Evolutionary conservation across 2,797 vertebrate species (phyloP).

Genomic region (Tangara arthus): DNA sequence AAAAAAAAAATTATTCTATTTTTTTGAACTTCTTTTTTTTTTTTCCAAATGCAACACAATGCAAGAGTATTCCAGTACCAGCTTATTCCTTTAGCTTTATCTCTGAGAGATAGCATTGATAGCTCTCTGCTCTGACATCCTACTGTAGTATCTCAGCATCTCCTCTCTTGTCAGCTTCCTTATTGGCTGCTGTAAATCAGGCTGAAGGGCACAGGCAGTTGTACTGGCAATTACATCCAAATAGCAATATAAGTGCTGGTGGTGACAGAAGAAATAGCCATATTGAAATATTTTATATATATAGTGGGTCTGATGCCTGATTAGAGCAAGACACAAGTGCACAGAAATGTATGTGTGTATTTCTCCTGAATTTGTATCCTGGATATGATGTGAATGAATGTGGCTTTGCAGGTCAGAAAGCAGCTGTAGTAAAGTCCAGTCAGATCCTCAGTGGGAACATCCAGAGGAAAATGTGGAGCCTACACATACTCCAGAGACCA

Average conservation of each 20-base stretch:
- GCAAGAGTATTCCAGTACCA: neutral
- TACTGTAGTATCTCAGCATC: neutral
- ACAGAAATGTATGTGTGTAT: neutral
- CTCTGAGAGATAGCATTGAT: neutral
- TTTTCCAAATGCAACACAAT: neutral
- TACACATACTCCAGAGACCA: neutral
- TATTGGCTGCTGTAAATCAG: neutral
- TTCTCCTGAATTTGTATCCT: neutral
- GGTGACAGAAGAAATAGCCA: neutral
- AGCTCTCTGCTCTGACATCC: neutral
- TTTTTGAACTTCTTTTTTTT: neutral
- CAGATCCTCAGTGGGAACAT: neutral
- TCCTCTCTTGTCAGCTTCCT: neutral
- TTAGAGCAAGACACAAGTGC: neutral
- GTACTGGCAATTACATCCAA: neutral
- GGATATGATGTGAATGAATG: neutral
- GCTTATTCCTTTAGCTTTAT: neutral
- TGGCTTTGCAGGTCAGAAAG: neutral
- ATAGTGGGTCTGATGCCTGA: neutral
- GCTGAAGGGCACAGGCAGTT: neutral
- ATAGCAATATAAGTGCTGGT: neutral
- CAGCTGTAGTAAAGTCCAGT: neutral
- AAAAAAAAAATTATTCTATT: neutral
- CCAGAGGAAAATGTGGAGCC: neutral
- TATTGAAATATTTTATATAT: neutral